Evolutionary conservation across 2,888 invertebrate genomes (phyloP).

Genomic region (Caenorhabditis sinica): DNA sequence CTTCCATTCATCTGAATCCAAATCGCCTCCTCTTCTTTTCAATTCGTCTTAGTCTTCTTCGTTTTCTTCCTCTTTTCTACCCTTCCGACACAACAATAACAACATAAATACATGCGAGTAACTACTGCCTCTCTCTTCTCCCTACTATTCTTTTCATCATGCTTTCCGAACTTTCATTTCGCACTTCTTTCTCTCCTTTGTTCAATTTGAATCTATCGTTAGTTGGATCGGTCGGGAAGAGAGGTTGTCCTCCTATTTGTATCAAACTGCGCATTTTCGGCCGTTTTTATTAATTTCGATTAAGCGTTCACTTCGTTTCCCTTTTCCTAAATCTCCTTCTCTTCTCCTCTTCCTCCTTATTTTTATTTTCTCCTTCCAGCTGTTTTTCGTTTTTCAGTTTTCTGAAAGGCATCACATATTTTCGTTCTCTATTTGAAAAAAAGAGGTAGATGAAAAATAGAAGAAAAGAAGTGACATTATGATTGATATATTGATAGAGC

Average conservation of each 20-base stretch:
- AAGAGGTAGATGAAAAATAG: background rate
- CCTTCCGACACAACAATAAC: slow-evolving; percentile 52
- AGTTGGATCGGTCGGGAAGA: slow-evolving; percentile 10
- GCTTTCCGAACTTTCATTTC: slow-evolving; percentile 55
- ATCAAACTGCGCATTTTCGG: slow-evolving; percentile 48
- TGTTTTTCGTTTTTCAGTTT: slow-evolving; percentile 4
- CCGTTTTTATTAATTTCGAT: slow-evolving; percentile 53
- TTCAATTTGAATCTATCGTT: slow-evolving; percentile 25
- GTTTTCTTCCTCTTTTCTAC: slow-evolving; percentile 23
- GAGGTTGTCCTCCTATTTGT: slow-evolving; percentile 52
- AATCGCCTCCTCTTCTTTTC: background rate
- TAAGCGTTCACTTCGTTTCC: slow-evolving; percentile 9
- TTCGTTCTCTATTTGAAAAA: background rate
- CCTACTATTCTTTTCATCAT: background rate
- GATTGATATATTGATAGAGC: no score
- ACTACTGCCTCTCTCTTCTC: slow-evolving; percentile 23
- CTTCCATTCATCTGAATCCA: slow-evolving; percentile 18
- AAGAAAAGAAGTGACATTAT: background rate
- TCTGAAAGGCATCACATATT: background rate
- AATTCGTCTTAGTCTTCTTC: slow-evolving; percentile 10
- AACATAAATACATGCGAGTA: slow-evolving; percentile 63
- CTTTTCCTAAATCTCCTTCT: slow-evolving; percentile 3
- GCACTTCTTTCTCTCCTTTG: slow-evolving; percentile 38
- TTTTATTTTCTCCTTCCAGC: slow-evolving; percentile 10
- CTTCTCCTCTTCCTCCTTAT: slow-evolving; percentile 19